These are phyloP conservation scores for Dromococcyx pavoninus DNA, from an alignment of 2,797 vertebrate species.

Conservation along the genomic window DNA sequence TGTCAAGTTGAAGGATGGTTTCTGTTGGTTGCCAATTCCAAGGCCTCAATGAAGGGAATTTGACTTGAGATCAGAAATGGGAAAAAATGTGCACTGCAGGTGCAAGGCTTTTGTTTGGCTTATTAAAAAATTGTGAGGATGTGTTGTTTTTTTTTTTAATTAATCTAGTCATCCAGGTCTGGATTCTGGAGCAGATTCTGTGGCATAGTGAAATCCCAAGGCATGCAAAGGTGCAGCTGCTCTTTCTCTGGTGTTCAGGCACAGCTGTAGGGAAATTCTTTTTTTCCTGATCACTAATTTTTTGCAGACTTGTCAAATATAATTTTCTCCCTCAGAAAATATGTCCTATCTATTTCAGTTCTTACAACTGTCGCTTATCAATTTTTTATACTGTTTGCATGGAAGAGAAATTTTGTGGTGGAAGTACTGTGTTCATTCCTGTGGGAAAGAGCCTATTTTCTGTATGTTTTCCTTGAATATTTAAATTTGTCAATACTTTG, in stretches of 20 bases:
- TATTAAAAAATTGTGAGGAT: background rate
- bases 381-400: background rate
- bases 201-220: background rate
- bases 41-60: background rate
- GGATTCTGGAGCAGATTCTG: background rate
- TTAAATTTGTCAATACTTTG: background rate
- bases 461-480: conserved; percentile 26
- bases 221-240: background rate
- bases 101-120: background rate
- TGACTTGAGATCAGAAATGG: background rate
- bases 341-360: background rate
- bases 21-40: background rate
- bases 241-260: background rate
- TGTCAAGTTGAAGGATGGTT: background rate
- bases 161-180: background rate
- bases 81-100: background rate
- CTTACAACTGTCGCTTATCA: conserved; percentile 24
- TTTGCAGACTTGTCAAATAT: background rate
- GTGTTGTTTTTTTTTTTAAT: background rate
- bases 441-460: background rate
- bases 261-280: background rate
- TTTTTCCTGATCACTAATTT: background rate
- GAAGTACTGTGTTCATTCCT: background rate
- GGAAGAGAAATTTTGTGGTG: background rate
- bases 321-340: background rate